Percentiles rank a stretch among this genome's conserved stretches.
phyloP scores from a whole-genome alignment of 37 sponge, comb jelly and placozoan genomes.

The Halichondria panicea region DNA sequence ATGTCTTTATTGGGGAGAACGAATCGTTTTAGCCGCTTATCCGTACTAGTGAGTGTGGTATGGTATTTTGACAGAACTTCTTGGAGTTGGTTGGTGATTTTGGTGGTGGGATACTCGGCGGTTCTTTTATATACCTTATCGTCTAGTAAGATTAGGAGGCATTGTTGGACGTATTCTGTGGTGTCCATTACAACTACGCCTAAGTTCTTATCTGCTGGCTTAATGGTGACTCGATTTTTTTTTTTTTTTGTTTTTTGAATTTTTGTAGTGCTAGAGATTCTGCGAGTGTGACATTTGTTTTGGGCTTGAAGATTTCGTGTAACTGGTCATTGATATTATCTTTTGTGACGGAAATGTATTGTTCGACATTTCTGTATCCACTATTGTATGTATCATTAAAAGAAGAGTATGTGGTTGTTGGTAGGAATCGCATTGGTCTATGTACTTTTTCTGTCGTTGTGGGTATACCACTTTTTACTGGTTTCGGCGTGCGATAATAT shows the following conservation, averaged over 20 bases:
- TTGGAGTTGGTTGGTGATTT: slow-evolving; percentile 24
- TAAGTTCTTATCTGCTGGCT: slow-evolving; percentile 32
- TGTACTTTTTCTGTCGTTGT: too few relatives aligned
- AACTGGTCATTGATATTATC: background rate
- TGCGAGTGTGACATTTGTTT: background rate
- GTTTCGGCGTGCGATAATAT: too few relatives aligned
- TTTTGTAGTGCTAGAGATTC: too few relatives aligned
- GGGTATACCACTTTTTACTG: too few relatives aligned
- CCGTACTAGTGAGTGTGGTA: background rate
- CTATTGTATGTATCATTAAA: too few relatives aligned
- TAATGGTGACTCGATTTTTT: background rate
- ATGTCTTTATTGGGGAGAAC: background rate
- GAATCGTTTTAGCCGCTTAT: background rate
- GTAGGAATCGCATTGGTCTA: too few relatives aligned
- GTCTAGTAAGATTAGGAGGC: background rate
- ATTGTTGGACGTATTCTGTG: slow-evolving; percentile 10
- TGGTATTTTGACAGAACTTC: background rate
- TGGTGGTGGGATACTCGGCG: slow-evolving; percentile 50
- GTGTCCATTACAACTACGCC: slow-evolving; percentile 22
- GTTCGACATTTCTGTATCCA: too few relatives aligned
- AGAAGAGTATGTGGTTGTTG: too few relatives aligned
- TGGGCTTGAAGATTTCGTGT: background rate
- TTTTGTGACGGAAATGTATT: slow-evolving; percentile 5
- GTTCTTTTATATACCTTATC: slow-evolving; percentile 15
- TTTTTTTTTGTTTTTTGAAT: too few relatives aligned